These are phyloP conservation scores for Cirrhinus mrigala DNA, from an alignment of 2,797 vertebrate species.

Conservation along the genomic window DNA sequence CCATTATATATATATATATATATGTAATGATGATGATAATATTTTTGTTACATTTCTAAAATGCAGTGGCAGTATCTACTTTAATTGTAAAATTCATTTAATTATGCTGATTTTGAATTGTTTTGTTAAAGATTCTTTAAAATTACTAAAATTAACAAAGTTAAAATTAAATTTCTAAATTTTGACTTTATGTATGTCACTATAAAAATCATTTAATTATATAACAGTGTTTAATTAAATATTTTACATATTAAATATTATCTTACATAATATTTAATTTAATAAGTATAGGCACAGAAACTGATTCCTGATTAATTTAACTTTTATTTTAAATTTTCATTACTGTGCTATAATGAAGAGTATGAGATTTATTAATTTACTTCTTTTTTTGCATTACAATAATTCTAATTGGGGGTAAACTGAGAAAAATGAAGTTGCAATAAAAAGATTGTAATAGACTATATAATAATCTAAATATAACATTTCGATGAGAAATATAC, in stretches of 20 bases:
- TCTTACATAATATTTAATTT: neutral
- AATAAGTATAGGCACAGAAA: neutral
- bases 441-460: neutral
- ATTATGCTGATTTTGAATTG: neutral
- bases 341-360: neutral
- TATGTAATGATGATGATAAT: too few relatives aligned
- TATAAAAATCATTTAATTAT: neutral
- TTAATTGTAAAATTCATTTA: too few relatives aligned
- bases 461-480: neutral
- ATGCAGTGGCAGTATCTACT: too few relatives aligned
- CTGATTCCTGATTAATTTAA: neutral
- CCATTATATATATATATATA: neutral
- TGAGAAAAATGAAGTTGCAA: neutral
- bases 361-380: neutral
- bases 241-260: neutral
- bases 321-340: too few relatives aligned
- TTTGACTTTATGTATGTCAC: neutral
- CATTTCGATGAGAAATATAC: neutral
- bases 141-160: neutral
- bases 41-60: too few relatives aligned
- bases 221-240: neutral
- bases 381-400: neutral
- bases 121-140: neutral
- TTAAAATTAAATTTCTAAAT: neutral
- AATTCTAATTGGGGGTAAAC: neutral